Conservation (phyloP, 2,113 vertebrate genomes). For the Garra rufa region DNA sequence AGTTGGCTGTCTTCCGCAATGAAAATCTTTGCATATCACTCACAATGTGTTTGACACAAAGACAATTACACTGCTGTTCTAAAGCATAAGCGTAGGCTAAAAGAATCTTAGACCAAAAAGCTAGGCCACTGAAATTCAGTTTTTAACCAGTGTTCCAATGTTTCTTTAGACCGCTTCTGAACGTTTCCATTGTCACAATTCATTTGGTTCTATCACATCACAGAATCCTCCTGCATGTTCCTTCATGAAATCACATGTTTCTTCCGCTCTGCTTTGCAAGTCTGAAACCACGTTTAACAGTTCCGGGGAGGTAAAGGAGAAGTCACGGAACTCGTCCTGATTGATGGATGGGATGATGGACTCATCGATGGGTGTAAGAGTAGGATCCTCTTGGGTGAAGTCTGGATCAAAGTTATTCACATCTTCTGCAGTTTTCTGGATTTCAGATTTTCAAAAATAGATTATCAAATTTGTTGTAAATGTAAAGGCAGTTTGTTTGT, state of each 20-base stretch:
- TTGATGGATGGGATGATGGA: conserved; percentile 87
- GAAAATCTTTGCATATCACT: background rate
- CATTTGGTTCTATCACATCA: background rate
- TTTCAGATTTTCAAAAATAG: background rate
- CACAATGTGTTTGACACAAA: background rate
- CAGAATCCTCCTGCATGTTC: conserved; percentile 10
- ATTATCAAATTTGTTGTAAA: too few relatives aligned
- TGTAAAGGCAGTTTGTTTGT: too few relatives aligned
- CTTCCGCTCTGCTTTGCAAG: background rate
- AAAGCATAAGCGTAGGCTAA: background rate
- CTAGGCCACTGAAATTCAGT: background rate
- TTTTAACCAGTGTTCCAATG: background rate
- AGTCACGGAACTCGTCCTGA: conserved; percentile 94
- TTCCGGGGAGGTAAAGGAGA: conserved; percentile 91
- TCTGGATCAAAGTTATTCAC: conserved; percentile 99
- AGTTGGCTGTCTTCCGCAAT: background rate
- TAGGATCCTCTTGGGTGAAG: conserved; percentile 94
- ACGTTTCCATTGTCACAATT: background rate
- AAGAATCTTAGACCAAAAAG: background rate
- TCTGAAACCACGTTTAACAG: conserved; percentile 57
- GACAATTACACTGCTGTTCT: background rate
- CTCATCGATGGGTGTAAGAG: conserved; percentile 93
- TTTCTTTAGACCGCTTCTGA: background rate
- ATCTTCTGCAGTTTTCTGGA: conserved; percentile 92
- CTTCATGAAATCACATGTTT: background rate